Evolutionary conservation across 2,797 vertebrate species (phyloP).

Genomic region (Clamator glandarius): DNA sequence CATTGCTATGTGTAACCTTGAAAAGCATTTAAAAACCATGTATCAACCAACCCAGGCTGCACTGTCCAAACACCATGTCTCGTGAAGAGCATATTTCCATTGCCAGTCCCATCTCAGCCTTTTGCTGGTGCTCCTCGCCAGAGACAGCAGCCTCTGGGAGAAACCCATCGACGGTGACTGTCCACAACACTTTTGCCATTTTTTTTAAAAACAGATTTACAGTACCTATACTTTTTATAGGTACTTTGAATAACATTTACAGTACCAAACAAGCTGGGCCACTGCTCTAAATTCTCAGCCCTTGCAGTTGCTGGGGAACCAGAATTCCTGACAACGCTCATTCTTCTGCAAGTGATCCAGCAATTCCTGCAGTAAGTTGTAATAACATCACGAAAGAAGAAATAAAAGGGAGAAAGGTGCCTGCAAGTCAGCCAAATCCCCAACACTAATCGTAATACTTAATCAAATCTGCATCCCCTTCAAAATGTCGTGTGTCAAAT

Average conservation of each 20-base stretch:
- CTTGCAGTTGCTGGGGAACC: background rate
- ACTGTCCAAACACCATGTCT: background rate
- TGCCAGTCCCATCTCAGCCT: background rate
- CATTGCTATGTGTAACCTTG: background rate
- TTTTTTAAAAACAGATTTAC: background rate
- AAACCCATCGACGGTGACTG: background rate
- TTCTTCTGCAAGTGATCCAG: background rate
- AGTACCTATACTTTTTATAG: background rate
- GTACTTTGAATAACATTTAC: background rate
- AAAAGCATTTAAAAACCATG: background rate
- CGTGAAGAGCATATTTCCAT: background rate
- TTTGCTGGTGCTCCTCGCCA: background rate
- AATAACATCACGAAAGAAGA: background rate
- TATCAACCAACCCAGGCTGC: background rate
- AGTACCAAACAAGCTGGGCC: background rate
- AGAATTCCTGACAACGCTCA: background rate
- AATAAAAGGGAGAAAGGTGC: background rate
- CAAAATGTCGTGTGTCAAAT: background rate
- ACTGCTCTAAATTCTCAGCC: background rate
- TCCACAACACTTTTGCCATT: background rate
- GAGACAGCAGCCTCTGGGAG: background rate
- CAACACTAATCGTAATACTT: background rate
- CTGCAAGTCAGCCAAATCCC: background rate
- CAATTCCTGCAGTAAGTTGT: background rate
- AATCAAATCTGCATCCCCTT: background rate